Evolutionary conservation across 2,113 vertebrate species (phyloP).

Genomic region (Spea multiplicata): DNA sequence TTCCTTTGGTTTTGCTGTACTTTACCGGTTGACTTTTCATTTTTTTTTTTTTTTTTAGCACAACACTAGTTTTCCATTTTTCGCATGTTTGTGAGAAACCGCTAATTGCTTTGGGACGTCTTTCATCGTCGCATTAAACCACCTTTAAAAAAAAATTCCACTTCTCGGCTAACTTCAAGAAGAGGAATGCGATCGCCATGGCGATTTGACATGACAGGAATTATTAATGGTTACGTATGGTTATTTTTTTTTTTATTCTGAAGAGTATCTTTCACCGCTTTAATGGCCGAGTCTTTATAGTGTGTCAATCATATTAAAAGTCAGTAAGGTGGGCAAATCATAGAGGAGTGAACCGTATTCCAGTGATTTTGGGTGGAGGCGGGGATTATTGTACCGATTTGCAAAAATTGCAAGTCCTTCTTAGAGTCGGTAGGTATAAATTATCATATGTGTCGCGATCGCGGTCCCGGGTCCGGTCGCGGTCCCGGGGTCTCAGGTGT

Average conservation of each 20-base stretch:
- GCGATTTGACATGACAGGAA: constrained; percentile 25
- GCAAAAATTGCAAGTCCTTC: too few relatives aligned
- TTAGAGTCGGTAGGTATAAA: too few relatives aligned
- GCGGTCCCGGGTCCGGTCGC: too few relatives aligned
- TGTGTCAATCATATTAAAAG: neutral
- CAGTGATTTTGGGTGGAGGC: too few relatives aligned
- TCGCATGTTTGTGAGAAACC: constrained; percentile 10
- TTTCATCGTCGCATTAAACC: constrained; percentile 5
- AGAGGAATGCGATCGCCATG: constrained; percentile 22
- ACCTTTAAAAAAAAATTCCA: constrained; percentile 8
- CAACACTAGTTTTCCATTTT: constrained; percentile 31
- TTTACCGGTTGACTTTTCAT: constrained; percentile 17
- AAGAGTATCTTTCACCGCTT: neutral
- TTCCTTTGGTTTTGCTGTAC: neutral
- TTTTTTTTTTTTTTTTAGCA: neutral
- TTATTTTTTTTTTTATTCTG: constrained; percentile 3
- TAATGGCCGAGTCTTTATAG: neutral
- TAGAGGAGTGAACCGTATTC: too few relatives aligned
- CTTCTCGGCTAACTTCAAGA: neutral
- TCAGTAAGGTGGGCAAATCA: too few relatives aligned
- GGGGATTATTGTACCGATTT: too few relatives aligned
- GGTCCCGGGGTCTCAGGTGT: too few relatives aligned
- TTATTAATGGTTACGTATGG: constrained; percentile 12
- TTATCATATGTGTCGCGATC: too few relatives aligned
- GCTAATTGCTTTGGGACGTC: constrained; percentile 39